Evolutionary conservation across 2,888 invertebrate genomes (phyloP), one percentile per base, ranked within the genome.

Genomic region (Pterostichus madidus): DNA sequence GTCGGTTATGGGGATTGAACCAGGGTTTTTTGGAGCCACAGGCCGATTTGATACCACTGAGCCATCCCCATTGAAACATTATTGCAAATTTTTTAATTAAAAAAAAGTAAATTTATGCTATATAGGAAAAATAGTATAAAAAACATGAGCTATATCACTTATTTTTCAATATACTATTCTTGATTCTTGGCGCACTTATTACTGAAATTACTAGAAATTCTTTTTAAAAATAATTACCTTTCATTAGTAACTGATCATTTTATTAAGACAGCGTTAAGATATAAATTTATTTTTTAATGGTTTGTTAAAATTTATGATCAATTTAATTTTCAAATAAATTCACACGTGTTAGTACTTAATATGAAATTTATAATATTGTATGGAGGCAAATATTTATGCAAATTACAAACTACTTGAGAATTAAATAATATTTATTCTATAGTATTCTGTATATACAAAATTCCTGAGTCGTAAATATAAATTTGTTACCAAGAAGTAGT

Each of bases 391-490:
- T 39, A 71, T 71, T 17, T 71, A 17, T 17, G 44, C 10, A 17
- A 7, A 39, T 44, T 44, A 71, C 17, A 56, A 17, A 17, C 3
- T 56, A 44, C 24, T 15, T 44, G 13, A 44, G 5, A 44, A 11
- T 71, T 8, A 71, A 71, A 71, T 44, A 44, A 71, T 71, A 71
- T 71, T 71, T 71, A 44, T 71, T 6, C n/a, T 46, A 7, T 71
- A 17, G 10, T 17, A 11, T 71, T 44, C n/a, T 71, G 39, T 71
- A 44, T 71, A 39, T 71, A 13, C 64, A 31, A 59, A 31, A 24
- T 31, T 32, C 64, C n/a, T 71, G 4, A 15, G 44, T 46, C 13
- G 15, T 71, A 71, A 71, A 71, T 8, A 17, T 39, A 7, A 68
- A 68, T 68, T 44, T 5, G 39, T 15, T 17, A 17, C 56, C 13